Base-by-base conservation (phyloP, 2,797 vertebrate species). In the Coregonus suidteri region DNA sequence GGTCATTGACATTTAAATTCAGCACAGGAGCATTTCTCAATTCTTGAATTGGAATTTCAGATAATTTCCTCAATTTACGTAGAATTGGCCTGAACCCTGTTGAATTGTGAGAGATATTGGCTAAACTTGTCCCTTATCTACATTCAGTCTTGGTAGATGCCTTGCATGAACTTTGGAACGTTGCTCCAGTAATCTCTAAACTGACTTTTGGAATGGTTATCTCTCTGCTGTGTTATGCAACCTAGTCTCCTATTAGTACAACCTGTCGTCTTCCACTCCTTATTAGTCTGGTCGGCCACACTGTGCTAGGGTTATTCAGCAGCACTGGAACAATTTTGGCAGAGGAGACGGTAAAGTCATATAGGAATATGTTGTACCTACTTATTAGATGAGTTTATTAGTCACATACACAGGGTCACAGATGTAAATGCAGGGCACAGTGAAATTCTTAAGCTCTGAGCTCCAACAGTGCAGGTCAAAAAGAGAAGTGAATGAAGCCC, bases 101-200 rank as follows among this genome's bases (percentile, higher is more conserved):
- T 25, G 25, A 64, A 25, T 25, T 9, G n/a, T 25, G n/a, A 64
- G 47, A 76, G 75, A 31, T 25, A 35, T 72, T 16, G 59, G 7
- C 59, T 69, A 31, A 75, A 56, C 47, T 35, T 41, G 13, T 71
- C 52, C 31, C 74, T 87, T 89, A 84, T 92, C 84, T 79, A 37
- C 51, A 67, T 59, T 66, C 15, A 71, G 75, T 71, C 30, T 16
- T 62, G 79, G 76, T 83, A 80, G 68, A 73, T 82, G 15, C n/a
- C 4, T 6, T 83, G 25, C 79, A 15, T 90, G 88, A 91, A 91
- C 90, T 92, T 91, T 92, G 85, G 75, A 74, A 89, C 88, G 80
- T 83, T 87, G 84, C 66, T 83, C 84, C 71, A 82, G 74, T 75
- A 85, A 82, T 82, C 69, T 79, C 81, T 77, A 72, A 81, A 79